phyloP scores from a whole-genome alignment of 2,888 invertebrate species.

The Stenodema calcarata region DNA sequence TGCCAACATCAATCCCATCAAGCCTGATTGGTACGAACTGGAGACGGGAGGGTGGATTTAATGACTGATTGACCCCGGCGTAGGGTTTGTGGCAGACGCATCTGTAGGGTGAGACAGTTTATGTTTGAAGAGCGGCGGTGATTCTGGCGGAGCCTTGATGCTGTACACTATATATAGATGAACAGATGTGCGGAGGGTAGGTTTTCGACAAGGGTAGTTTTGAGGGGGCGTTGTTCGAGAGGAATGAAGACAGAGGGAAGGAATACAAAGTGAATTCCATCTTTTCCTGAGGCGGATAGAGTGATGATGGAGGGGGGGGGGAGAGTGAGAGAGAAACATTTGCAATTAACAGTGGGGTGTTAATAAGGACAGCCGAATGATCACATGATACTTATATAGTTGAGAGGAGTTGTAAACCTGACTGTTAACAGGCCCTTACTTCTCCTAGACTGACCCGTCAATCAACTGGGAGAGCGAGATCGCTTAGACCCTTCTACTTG shows the following conservation, averaged over 20 bases:
- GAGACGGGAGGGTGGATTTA: not conserved
- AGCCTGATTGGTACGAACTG: not conserved
- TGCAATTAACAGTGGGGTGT: slow-evolving; percentile 35
- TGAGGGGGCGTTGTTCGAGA: not conserved
- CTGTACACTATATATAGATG: not conserved
- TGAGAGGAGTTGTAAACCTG: slow-evolving; percentile 35
- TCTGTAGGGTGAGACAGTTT: slow-evolving; percentile 27
- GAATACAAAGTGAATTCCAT: not conserved
- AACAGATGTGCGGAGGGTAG: slow-evolving; percentile 12
- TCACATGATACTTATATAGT: slow-evolving; percentile 43
- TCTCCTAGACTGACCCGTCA: slow-evolving; percentile 20
- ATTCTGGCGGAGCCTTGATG: not conserved
- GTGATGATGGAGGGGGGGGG: too few species aligned
- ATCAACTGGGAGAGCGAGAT: slow-evolving; percentile 8
- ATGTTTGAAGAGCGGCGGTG: slow-evolving; percentile 11
- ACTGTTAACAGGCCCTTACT: slow-evolving; percentile 38
- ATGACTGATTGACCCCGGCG: slow-evolving; percentile 19
- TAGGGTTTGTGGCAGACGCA: not conserved
- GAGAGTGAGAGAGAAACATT: not conserved
- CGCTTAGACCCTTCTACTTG: not conserved
- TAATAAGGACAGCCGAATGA: slow-evolving; percentile 32
- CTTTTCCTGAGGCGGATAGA: not conserved
- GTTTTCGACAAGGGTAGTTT: slow-evolving; percentile 12
- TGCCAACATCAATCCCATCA: not conserved
- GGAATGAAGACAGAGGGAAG: not conserved